These are phyloP conservation scores for Entelurus aequoreus DNA, from an alignment of 2,113 vertebrate genomes.

Conservation along the genomic window DNA sequence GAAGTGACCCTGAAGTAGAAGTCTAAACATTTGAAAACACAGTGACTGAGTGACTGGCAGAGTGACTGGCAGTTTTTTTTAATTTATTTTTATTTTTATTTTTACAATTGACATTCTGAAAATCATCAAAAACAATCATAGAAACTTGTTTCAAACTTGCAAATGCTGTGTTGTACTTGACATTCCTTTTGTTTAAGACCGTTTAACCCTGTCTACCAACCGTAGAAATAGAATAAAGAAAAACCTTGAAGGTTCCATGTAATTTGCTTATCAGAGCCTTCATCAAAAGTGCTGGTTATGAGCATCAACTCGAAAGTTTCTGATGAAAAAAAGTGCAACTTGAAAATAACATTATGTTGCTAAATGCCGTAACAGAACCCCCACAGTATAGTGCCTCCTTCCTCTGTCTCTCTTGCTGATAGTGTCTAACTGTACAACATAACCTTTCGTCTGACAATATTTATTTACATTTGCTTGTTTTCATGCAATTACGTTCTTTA, in stretches of 20 bases:
- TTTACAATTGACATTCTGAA: constrained; percentile 50
- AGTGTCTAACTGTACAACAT: background rate
- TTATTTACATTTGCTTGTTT: constrained; percentile 34
- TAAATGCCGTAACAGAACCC: background rate
- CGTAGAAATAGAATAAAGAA: constrained; percentile 51
- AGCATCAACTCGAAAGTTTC: constrained; percentile 22
- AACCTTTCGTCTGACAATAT: constrained; percentile 3
- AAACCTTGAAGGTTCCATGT: constrained; percentile 2
- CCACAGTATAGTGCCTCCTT: background rate
- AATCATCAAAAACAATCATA: constrained; percentile 34
- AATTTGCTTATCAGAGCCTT: constrained; percentile 21
- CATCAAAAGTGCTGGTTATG: constrained; percentile 59
- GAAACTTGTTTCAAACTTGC: constrained; percentile 37
- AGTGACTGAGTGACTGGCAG: constrained; percentile 48
- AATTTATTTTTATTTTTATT: constrained; percentile 22
- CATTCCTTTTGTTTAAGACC: constrained; percentile 51
- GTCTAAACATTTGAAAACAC: constrained; percentile 47
- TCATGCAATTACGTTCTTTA: background rate
- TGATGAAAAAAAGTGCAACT: constrained; percentile 20
- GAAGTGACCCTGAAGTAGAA: constrained; percentile 37
- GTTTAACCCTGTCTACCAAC: constrained; percentile 39
- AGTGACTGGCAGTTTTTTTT: constrained; percentile 38
- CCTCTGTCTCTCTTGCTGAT: too few species aligned
- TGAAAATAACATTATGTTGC: constrained; percentile 6
- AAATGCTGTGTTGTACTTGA: constrained; percentile 36